Evolutionary conservation across 2,113 vertebrate genomes (phyloP), one percentile per base, ranked within the genome.

Genomic region (Oryzias curvinotus): DNA sequence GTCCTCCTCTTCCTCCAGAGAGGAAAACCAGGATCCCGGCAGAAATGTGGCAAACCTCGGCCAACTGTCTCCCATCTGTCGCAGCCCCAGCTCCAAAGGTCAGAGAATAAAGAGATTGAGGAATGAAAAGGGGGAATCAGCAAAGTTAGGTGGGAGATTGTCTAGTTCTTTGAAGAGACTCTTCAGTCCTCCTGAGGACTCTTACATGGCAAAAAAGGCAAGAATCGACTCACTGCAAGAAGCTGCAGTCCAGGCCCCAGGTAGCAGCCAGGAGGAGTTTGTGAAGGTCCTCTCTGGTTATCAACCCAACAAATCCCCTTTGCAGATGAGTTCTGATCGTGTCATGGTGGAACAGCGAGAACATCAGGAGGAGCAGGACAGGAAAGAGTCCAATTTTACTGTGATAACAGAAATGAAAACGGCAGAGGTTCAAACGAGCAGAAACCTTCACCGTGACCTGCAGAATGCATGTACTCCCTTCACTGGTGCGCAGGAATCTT

Each of bases 151-250:
- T n/a, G 30, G 47, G 2, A 36, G 55, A n/a, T 78, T 48, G 15
- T 74, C 60, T 51, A 56, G 53, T 23, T 82, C 89, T 3, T 14
- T 76, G 7, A 92, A 91, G 75, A 86, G 88, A 68, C 62, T 86
- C 55, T 73, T 91, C 54, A 84, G 73, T n/a, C 80, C 84, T 10
- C 62, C 81, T 1, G 79, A 88, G 52, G 82, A 72, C 7, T 59
- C 76, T 14, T 68, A 77, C 25, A 68, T 52, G 43, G 54, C 80
- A 41, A 93, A 93, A 60, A 87, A 85, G 21, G 50, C 57, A 59
- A 90, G 77, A 78, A 71, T 43, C 26, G 14, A 44, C 26, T 36
- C 17, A 1, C 57, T 53, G 26, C 47, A 19, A 28, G 53, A 44
- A 44, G 8, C 26, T 45, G 26, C 12, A 7, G 72, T 50, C 17